Evolutionary conservation across 2,888 invertebrate species (phyloP).

Genomic region (Ischnura elegans): DNA sequence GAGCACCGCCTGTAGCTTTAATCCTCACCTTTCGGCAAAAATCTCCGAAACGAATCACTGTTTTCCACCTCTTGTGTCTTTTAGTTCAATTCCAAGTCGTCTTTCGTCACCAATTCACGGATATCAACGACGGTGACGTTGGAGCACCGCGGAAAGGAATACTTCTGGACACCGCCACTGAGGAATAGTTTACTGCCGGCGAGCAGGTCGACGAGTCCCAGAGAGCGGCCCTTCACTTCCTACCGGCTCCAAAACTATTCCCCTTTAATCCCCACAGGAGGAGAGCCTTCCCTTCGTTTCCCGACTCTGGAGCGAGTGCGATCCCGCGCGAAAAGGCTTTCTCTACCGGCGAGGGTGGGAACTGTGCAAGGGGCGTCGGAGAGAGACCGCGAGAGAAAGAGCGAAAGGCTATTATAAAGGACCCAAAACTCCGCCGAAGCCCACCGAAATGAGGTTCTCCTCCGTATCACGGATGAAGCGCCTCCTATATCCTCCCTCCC

Average conservation of each 20-base stretch:
- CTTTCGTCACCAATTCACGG: no score
- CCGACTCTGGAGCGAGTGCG: background rate
- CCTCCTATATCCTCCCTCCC: background rate
- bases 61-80: no score
- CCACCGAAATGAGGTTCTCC: constrained; percentile 49
- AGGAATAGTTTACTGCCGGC: no score
- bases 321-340: background rate
- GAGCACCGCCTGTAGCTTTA: no score
- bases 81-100: no score
- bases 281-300: background rate
- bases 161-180: no score
- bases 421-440: constrained; percentile 41
- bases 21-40: no score
- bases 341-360: background rate
- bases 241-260: background rate
- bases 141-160: no score
- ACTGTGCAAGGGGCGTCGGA: constrained; percentile 4
- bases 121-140: no score
- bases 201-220: background rate
- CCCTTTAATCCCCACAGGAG: background rate
- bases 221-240: background rate
- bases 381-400: constrained; percentile 12
- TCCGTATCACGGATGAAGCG: constrained; percentile 48
- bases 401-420: constrained; percentile 34
- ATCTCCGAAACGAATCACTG: no score